Base-by-base conservation (phyloP, 2,797 vertebrate genomes). In the Tragopan temminckii region DNA sequence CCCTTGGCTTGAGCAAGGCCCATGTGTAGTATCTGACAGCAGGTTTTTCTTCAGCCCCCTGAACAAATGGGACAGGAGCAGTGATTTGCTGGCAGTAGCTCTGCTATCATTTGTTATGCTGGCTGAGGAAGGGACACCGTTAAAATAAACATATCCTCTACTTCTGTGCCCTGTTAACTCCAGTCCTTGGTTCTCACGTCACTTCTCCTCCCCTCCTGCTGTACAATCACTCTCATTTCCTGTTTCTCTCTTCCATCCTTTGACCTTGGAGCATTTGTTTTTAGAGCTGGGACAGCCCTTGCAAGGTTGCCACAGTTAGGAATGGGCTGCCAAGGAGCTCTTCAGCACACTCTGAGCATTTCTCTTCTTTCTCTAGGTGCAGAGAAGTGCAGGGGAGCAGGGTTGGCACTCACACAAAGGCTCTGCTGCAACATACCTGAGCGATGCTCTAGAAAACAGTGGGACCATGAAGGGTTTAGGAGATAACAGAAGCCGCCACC, bases 401-500 rank as follows among this genome's bases (percentile, higher is more conserved):
- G 50, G 13, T 38, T 11, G 1, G 67, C 5, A 19, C 62, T 91
- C 62, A 83, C 63, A 77, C 64, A 3, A 94, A 92, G 76, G 94
- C 94, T 96, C 92, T 93, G 90, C 84, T 4, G 27, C 90, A 59
- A 85, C 53, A 7, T 38, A 88, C 95, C 89, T 31, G 93, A 97
- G 95, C 95, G 59, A 98, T 98, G 98, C 95, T 98, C 95, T 98
- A 98, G 94, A 91, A 94, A 95, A 86, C 88, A n/a, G 75, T 40
- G 86, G 94, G 97, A 98, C 97, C 97, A 99, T 99, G 99, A 99
- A 99, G 98, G 99, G 99, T 97, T 98, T 99, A 97, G 99, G 98
- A 97, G 98, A 99, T 95, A 99, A 99, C 96, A 99, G 99, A 96
- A 98, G 98, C 97, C 98, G 98, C 94, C 99, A 99, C 96, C 98